Evolutionary conservation across 2,113 vertebrate species (phyloP).

Genomic region (Gulo gulo): DNA sequence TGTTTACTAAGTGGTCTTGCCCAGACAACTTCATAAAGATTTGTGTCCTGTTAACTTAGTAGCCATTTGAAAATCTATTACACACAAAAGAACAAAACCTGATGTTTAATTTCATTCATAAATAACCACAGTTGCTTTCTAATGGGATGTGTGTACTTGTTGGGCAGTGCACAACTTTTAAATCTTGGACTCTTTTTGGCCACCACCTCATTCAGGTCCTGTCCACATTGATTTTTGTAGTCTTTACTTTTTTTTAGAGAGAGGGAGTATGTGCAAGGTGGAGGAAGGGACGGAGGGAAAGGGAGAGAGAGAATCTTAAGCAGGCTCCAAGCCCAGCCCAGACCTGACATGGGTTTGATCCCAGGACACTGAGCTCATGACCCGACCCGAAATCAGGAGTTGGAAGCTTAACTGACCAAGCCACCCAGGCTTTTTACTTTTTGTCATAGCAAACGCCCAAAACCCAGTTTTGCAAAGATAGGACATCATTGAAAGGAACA

Average conservation of each 20-base stretch:
- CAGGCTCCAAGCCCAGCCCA: neutral
- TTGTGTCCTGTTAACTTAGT: neutral
- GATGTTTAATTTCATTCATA: neutral
- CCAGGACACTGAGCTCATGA: neutral
- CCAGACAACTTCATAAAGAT: neutral
- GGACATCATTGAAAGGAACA: neutral
- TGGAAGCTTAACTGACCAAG: neutral
- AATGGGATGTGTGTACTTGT: neutral
- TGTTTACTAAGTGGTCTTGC: neutral
- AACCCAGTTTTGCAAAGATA: neutral
- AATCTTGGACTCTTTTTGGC: neutral
- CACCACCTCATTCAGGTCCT: neutral
- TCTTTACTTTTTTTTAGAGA: neutral
- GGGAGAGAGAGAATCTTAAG: neutral
- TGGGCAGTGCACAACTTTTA: neutral
- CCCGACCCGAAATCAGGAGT: neutral
- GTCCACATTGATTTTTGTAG: neutral
- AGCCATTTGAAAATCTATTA: neutral
- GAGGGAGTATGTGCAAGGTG: neutral
- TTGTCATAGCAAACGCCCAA: neutral
- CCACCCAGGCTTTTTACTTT: neutral
- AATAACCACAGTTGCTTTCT: neutral
- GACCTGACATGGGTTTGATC: neutral
- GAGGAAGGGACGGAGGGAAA: neutral
- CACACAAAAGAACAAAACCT: neutral